Conservation (phyloP, 2,797 vertebrate genomes). For the Astyanax mexicanus region DNA sequence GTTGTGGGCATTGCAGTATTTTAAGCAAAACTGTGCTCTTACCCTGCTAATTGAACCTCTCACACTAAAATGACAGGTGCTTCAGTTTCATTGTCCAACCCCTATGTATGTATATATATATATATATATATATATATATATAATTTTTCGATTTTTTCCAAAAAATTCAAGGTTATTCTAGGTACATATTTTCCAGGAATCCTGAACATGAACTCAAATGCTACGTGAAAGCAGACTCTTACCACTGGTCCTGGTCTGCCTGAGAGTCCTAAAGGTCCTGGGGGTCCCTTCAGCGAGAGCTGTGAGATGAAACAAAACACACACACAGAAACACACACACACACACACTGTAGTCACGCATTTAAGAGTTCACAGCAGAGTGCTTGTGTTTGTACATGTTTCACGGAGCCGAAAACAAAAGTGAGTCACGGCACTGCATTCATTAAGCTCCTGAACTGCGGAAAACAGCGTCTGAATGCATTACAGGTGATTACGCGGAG, state of each 20-base stretch:
- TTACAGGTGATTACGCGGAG: conserved; percentile 9
- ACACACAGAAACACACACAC: too few relatives aligned
- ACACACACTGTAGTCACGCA: not conserved
- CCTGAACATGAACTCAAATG: not conserved
- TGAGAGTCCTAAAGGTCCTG: conserved; percentile 85
- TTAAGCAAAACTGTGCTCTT: too few relatives aligned
- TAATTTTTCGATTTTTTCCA: too few relatives aligned
- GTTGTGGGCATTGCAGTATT: too few relatives aligned
- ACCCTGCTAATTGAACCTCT: too few relatives aligned
- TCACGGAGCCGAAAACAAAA: not conserved
- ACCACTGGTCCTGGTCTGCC: conserved; percentile 89
- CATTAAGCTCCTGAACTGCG: not conserved
- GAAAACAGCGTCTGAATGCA: not conserved
- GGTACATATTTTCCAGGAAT: not conserved
- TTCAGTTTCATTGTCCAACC: too few relatives aligned
- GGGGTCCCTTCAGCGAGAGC: conserved; percentile 88
- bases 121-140: too few relatives aligned
- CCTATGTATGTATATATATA: too few relatives aligned
- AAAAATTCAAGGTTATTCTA: too few relatives aligned
- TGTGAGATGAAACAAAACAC: conserved; percentile 66
- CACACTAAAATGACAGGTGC: too few relatives aligned
- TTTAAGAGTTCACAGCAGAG: not conserved
- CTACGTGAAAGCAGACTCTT: conserved; percentile 57
- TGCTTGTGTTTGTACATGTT: conserved; percentile 6
- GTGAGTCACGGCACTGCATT: not conserved